Evolutionary conservation across 2,888 invertebrate genomes (phyloP).

Genomic region (Mythimna pallens): DNA sequence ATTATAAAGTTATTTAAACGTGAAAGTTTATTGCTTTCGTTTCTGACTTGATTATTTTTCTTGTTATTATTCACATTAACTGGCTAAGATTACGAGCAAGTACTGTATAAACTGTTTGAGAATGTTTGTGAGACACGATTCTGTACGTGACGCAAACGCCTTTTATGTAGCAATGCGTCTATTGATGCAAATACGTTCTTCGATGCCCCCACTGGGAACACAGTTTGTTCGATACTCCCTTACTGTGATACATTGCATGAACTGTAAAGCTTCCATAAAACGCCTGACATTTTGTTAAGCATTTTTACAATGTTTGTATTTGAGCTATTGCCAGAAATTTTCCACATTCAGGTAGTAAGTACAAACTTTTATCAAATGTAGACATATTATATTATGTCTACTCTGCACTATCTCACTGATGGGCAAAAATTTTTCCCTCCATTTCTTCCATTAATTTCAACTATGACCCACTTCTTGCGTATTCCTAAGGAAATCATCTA

Average conservation of each 20-base stretch:
- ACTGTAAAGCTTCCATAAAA: constrained; percentile 46
- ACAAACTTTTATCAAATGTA: not conserved
- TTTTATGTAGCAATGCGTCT: constrained; percentile 65
- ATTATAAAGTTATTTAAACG: constrained; percentile 61
- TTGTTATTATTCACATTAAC: constrained; percentile 52
- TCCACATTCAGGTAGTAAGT: not conserved
- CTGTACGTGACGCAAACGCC: constrained; percentile 49
- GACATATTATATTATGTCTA: not conserved
- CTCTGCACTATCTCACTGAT: too few species aligned
- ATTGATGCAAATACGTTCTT: constrained; percentile 68
- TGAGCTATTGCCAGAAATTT: not conserved
- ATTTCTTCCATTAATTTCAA: too few species aligned
- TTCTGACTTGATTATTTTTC: constrained; percentile 55
- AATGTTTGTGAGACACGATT: constrained; percentile 43
- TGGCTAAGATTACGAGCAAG: constrained; percentile 31
- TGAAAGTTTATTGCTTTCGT: constrained; percentile 55
- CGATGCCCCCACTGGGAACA: constrained; percentile 58
- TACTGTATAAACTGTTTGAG: constrained; percentile 38
- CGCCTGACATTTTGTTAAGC: constrained; percentile 26
- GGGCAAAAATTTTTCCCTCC: too few species aligned
- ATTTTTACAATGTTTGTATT: constrained; percentile 22
- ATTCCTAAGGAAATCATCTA: too few species aligned
- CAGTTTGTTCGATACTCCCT: constrained; percentile 57
- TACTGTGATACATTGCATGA: constrained; percentile 51
- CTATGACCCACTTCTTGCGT: too few species aligned